phyloP scores from a whole-genome alignment of 2,113 vertebrate genomes.

The Rhineura floridana region DNA sequence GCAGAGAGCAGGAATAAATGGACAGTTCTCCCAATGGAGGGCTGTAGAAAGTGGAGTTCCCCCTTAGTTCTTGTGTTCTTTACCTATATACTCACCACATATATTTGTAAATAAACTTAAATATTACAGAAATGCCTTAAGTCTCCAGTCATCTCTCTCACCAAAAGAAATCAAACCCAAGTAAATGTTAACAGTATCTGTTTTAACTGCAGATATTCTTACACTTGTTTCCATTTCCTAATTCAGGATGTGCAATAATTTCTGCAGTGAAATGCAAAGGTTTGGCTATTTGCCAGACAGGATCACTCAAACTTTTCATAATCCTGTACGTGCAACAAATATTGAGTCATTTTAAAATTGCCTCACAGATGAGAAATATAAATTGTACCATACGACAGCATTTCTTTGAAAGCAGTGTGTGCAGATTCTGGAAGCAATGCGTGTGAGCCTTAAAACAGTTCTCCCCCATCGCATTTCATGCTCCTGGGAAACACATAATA shows the following conservation, averaged over 20 bases:
- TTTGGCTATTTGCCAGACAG: neutral
- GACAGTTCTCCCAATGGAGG: too few species aligned
- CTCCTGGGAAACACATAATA: neutral
- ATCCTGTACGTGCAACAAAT: conserved; percentile 7
- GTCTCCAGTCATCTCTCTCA: too few species aligned
- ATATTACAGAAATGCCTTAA: too few species aligned
- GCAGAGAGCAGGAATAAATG: too few species aligned
- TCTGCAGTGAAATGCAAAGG: neutral
- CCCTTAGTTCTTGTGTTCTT: too few species aligned
- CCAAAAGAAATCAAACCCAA: too few species aligned
- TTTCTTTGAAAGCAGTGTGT: neutral
- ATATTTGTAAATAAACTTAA: too few species aligned
- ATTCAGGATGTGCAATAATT: neutral
- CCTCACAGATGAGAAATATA: neutral
- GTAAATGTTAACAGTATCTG: neutral
- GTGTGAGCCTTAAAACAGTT: neutral
- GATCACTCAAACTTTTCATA: conserved; percentile 10
- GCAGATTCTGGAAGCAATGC: too few species aligned
- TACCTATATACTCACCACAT: too few species aligned
- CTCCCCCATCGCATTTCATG: neutral
- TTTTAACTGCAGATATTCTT: neutral
- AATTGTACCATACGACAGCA: neutral
- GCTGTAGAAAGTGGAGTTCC: too few species aligned
- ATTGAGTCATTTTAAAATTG: neutral
- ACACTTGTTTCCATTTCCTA: neutral